Percentiles rank a stretch among this genome's conserved stretches.
Conservation (phyloP, 2,888 invertebrate genomes). For the Lasiommata megera region DNA sequence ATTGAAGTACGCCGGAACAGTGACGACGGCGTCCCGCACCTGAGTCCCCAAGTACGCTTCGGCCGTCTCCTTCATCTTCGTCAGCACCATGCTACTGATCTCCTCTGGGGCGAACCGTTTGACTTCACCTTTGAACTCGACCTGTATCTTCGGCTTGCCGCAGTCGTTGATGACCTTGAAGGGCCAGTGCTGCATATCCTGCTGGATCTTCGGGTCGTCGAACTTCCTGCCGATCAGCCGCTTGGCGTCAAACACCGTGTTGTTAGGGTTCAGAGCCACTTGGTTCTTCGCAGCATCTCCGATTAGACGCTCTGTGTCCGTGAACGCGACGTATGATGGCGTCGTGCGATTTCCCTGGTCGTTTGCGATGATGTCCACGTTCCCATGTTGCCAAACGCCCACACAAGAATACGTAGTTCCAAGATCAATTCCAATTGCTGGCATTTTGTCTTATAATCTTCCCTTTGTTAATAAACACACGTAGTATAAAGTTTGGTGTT, state of each 20-base stretch:
- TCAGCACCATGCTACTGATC: conserved; percentile 2
- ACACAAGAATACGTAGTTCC: conserved; percentile 8
- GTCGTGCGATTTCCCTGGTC: conserved; percentile 86
- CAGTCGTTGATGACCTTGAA: conserved; percentile 85
- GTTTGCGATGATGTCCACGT: conserved; percentile 7
- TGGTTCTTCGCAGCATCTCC: conserved; percentile 76
- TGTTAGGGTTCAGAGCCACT: conserved; percentile 85
- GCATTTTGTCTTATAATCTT: conserved; percentile 44
- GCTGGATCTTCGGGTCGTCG: conserved; percentile 87
- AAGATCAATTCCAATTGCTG: conserved; percentile 78
- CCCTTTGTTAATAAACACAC: conserved; percentile 6
- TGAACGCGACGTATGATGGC: conserved; percentile 58
- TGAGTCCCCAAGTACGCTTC: conserved; percentile 71
- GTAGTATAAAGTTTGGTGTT: conserved; percentile 30
- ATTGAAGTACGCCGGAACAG: conserved; percentile 42
- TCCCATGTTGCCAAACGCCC: conserved; percentile 9
- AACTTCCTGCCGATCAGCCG: conserved; percentile 85
- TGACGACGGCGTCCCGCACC: conserved; percentile 87
- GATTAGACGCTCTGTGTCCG: conserved; percentile 1
- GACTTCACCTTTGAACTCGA: conserved; percentile 70
- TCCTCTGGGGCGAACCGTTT: conserved; percentile 82
- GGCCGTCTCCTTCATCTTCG: conserved; percentile 3
- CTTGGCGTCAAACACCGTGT: conserved; percentile 2
- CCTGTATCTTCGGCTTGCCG: conserved; percentile 82
- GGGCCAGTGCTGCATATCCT: conserved; percentile 92